Evolutionary conservation across 1,140 invertebrate genomes (phyloP).

Genomic region (Cecropterus lyciades): DNA sequence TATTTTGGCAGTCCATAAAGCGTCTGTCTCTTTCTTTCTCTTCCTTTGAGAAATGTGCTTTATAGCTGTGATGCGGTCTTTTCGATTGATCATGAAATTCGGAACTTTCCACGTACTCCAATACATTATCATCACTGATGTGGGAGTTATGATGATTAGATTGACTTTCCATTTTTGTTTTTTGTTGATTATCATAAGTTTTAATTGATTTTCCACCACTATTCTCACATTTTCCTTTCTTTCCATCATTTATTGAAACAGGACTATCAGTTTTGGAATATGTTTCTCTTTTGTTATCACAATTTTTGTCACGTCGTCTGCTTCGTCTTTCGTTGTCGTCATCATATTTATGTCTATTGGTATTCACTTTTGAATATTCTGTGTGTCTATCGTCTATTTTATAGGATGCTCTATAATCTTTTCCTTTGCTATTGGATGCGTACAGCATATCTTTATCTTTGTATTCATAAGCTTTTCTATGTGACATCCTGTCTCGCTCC

Average conservation of each 20-base stretch:
- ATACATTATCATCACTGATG: not conserved
- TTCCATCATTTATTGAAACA: not conserved
- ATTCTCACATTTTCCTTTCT: not conserved
- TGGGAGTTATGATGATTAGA: slow-evolving; percentile 1
- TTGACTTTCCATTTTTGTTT: not conserved
- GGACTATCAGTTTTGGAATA: not conserved
- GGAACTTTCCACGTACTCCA: not conserved
- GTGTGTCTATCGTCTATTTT: not conserved
- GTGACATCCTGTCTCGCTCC: not conserved
- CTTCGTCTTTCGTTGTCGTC: not conserved
- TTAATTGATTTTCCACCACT: too few species aligned
- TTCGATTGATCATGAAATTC: not conserved
- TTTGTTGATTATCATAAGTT: too few species aligned
- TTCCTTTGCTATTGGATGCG: not conserved
- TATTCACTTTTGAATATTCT: not conserved
- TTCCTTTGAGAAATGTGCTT: not conserved
- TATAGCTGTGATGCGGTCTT: not conserved
- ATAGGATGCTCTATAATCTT: not conserved
- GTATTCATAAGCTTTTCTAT: not conserved
- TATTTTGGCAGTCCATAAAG: too few species aligned
- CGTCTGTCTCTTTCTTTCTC: not conserved
- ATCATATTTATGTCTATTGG: not conserved
- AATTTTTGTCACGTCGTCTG: not conserved
- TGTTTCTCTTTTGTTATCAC: not conserved
- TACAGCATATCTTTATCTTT: not conserved